These are phyloP conservation scores for Pocillopora verrucosa DNA, from an alignment of 64 coral and sea anemone species.

Conservation along the genomic window DNA sequence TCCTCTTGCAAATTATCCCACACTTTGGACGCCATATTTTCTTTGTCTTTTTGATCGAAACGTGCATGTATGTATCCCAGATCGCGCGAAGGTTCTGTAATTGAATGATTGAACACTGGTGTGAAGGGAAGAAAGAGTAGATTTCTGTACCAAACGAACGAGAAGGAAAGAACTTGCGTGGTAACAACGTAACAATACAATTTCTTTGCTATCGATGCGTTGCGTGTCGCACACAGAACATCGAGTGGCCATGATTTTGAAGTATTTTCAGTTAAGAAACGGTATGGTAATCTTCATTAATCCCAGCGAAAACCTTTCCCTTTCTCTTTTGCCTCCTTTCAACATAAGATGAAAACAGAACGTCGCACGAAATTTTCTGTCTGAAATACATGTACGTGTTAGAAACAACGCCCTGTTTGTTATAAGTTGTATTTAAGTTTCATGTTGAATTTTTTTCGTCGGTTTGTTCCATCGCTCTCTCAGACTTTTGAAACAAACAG, in stretches of 20 bases:
- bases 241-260: neutral
- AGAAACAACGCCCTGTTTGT: conserved; percentile 29
- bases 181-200: neutral
- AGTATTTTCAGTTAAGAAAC: neutral
- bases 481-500: neutral
- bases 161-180: neutral
- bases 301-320: neutral
- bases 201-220: neutral
- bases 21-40: conserved; percentile 31
- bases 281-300: neutral
- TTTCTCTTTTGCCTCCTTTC: neutral
- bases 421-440: neutral
- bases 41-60: conserved; percentile 39
- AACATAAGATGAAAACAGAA: neutral
- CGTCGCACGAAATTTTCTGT: conserved; percentile 7
- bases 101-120: neutral
- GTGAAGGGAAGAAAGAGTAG: neutral
- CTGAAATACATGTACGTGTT: conserved; percentile 46
- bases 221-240: neutral
- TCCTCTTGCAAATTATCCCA: conserved; percentile 1
- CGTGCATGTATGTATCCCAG: neutral
- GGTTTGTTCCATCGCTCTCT: neutral
- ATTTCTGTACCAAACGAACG: neutral
- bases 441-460: neutral
- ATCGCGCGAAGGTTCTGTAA: conserved; percentile 30